Conservation (phyloP, 2,888 invertebrate species). For the Eupeodes latifasciatus region DNA sequence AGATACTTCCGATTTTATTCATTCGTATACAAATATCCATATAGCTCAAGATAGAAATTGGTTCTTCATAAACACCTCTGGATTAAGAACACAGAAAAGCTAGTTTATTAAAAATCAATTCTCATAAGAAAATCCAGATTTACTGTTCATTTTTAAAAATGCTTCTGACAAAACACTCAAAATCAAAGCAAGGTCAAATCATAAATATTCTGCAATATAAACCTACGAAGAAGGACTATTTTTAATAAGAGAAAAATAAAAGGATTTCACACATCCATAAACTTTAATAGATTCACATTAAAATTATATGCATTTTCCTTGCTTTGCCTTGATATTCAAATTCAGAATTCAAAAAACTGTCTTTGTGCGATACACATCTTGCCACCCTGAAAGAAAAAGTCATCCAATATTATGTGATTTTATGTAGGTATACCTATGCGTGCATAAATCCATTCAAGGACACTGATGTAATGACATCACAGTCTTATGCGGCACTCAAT, state of each 20-base stretch:
- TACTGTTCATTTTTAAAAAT: neutral
- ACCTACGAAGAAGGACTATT: neutral
- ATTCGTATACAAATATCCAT: no score
- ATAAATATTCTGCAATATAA: neutral
- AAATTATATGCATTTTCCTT: slow-evolving; percentile 14
- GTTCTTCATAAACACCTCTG: no score
- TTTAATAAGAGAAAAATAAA: slow-evolving; percentile 16
- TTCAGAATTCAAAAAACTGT: slow-evolving; percentile 52
- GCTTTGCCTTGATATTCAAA: slow-evolving; percentile 64
- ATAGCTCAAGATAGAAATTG: no score
- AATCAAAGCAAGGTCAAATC: slow-evolving; percentile 49
- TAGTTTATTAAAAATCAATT: no score
- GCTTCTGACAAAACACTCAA: neutral
- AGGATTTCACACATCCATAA: slow-evolving; percentile 75
- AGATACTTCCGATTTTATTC: no score
- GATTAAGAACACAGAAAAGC: no score
- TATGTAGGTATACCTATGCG: neutral
- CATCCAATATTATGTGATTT: neutral
- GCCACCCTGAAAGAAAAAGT: slow-evolving; percentile 33
- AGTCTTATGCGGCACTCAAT: slow-evolving; percentile 49
- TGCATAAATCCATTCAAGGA: slow-evolving; percentile 54
- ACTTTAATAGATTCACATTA: slow-evolving; percentile 70
- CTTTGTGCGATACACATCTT: slow-evolving; percentile 24
- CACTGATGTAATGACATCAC: slow-evolving; percentile 39
- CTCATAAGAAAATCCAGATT: neutral